phyloP scores from a whole-genome alignment of 2,888 invertebrate genomes.

The Drosophila atripex region DNA sequence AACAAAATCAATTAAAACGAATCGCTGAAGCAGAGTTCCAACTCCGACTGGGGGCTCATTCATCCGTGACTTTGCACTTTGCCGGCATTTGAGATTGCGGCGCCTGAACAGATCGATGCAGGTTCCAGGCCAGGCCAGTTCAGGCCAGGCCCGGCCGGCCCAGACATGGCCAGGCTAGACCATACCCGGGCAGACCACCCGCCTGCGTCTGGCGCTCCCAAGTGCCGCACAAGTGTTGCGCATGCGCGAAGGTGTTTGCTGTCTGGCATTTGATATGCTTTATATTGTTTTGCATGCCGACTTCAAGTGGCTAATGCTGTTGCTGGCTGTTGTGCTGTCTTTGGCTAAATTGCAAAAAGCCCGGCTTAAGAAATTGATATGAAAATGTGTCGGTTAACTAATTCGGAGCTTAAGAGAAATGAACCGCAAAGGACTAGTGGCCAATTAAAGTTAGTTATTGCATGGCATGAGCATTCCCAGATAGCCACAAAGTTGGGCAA shows the following conservation, averaged over 20 bases:
- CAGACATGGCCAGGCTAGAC: not conserved
- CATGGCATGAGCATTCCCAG: slow-evolving; percentile 1
- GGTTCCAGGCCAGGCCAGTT: not conserved
- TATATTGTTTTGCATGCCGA: slow-evolving; percentile 61
- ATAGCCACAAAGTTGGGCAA: slow-evolving; percentile 26
- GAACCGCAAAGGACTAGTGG: slow-evolving; percentile 29
- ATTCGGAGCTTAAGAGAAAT: slow-evolving; percentile 38
- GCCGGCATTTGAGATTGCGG: slow-evolving; percentile 53
- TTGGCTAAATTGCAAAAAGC: slow-evolving; percentile 35
- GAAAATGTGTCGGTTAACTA: slow-evolving; percentile 44
- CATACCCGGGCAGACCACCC: slow-evolving; percentile 43
- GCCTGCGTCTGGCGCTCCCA: slow-evolving; percentile 12
- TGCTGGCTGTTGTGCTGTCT: slow-evolving; percentile 15
- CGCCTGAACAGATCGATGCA: slow-evolving; percentile 19
- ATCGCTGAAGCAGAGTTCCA: slow-evolving; percentile 76
- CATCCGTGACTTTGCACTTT: slow-evolving; percentile 80
- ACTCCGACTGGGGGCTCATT: slow-evolving; percentile 53
- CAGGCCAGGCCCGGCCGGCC: not conserved
- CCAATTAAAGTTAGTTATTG: slow-evolving; percentile 40
- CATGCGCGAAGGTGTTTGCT: slow-evolving; percentile 69
- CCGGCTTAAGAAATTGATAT: slow-evolving; percentile 45
- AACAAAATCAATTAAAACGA: slow-evolving; percentile 76
- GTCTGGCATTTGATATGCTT: slow-evolving; percentile 62
- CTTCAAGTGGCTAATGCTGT: slow-evolving; percentile 33
- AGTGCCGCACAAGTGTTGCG: slow-evolving; percentile 42